phyloP scores from a whole-genome alignment of 2,888 invertebrate genomes.

The Phania funesta region DNA sequence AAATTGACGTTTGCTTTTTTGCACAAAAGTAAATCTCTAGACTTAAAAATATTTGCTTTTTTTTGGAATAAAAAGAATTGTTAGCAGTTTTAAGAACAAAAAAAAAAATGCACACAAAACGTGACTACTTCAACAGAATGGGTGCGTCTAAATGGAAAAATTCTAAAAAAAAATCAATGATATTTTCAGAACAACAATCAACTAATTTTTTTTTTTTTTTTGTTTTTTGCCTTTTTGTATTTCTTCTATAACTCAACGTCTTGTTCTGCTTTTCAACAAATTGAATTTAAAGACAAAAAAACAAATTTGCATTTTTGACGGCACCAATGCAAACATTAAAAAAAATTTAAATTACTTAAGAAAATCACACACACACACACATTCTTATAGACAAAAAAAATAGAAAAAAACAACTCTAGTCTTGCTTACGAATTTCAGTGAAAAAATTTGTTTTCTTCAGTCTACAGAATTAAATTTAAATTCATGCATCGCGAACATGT shows the following conservation, averaged over 20 bases:
- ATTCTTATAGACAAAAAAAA: background rate
- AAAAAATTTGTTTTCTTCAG: constrained; percentile 12
- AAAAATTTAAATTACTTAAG: constrained; percentile 52
- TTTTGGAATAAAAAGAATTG: background rate
- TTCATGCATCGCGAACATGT: constrained; percentile 53
- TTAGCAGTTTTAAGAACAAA: constrained; percentile 16
- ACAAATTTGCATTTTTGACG: constrained; percentile 67
- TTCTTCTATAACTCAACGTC: constrained; percentile 24
- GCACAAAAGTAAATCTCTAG: constrained; percentile 31
- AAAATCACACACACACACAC: constrained; percentile 36
- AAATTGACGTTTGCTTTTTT: constrained; percentile 34
- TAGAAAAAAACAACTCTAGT: constrained; percentile 34
- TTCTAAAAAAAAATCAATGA: constrained; percentile 38
- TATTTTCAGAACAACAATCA: constrained; percentile 58
- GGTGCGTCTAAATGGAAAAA: constrained; percentile 64
- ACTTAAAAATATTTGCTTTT: constrained; percentile 5
- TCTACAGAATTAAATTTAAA: constrained; percentile 43
- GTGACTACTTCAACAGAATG: constrained; percentile 63
- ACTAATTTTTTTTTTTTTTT: constrained; percentile 35
- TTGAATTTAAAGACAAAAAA: constrained; percentile 56
- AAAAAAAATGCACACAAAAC: constrained; percentile 43
- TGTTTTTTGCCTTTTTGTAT: background rate
- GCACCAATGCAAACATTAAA: constrained; percentile 67
- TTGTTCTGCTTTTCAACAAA: constrained; percentile 55
- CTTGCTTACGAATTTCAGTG: constrained; percentile 46